These are phyloP conservation scores for Lepidochrysops patricia DNA, from an alignment of 2,888 invertebrate species.

Conservation along the genomic window DNA sequence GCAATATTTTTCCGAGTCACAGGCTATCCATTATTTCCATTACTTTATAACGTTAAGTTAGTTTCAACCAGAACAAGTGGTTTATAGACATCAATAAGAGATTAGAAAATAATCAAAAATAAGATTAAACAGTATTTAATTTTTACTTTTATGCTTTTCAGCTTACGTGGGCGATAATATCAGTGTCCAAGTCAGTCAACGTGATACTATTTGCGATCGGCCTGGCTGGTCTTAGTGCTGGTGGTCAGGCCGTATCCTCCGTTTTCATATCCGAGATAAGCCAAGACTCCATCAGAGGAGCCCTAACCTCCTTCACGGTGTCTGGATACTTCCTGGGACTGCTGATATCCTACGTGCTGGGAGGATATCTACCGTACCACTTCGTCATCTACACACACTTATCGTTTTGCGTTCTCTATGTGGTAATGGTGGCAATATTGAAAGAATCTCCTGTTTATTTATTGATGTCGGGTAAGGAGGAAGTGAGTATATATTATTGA, in stretches of 20 bases:
- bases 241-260: constrained; percentile 51
- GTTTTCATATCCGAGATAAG: constrained; percentile 56
- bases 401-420: constrained; percentile 39
- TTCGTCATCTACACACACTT: constrained; percentile 43
- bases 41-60: too few species aligned
- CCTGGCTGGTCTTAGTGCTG: constrained; percentile 48
- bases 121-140: neutral
- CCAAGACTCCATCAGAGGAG: constrained; percentile 55
- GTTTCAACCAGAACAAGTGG: too few species aligned
- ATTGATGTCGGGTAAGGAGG: constrained; percentile 40
- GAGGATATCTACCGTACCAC: constrained; percentile 45
- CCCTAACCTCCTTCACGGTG: constrained; percentile 43
- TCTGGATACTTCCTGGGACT: constrained; percentile 48
- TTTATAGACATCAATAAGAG: too few species aligned
- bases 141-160: constrained; percentile 28
- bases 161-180: constrained; percentile 52
- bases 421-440: constrained; percentile 36
- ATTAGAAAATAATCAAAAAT: neutral
- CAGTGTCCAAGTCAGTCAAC: constrained; percentile 37
- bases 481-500: constrained; percentile 31
- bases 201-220: constrained; percentile 40
- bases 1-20: too few species aligned
- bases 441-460: constrained; percentile 54
- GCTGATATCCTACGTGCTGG: constrained; percentile 44
- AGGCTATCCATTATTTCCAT: too few species aligned